Evolutionary conservation across 2,113 vertebrate genomes (phyloP), one percentile per base, ranked within the genome.

Genomic region (Mesocricetus auratus): DNA sequence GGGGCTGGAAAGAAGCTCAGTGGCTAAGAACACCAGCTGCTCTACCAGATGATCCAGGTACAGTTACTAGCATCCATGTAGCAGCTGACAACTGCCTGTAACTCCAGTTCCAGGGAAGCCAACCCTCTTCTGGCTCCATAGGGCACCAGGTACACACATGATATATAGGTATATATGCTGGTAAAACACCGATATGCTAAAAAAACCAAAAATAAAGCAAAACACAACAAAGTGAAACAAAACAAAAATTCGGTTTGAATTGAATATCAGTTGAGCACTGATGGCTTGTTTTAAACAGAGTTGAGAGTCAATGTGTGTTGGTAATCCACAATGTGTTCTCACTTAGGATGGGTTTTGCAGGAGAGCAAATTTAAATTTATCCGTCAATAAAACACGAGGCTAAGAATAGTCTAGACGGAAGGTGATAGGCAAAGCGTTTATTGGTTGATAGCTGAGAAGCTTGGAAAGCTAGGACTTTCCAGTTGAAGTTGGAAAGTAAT

Each of bases 351-450:
- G 45, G 94, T 91, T 96, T 95, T 87, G 68, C 60, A 93, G 36
- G 73, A 89, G 60, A 82, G 33, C 19, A 95, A 86, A 71, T 97
- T 95, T 93, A 94, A 97, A 94, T 79, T 19, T 74, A 86, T 89
- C 33, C 0, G 85, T 97, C 96, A 96, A 89, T 97, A 92, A 93
- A 96, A 97, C 1, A 13, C 81, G 85, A 94, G 58, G 64, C 74
- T 96, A 97, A 94, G 89, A 94, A 95, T 94, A 96, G 29, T 92
- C 92, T 85, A 87, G 85, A 64, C 5, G 93, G 64, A 71, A 94
- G 95, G 58, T 93, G 90, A 42, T 82, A 62, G 33, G 89, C 68
- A 77, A n/a, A 17, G 53, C 33, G 62, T 68, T 89, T 5, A 21
- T 24, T 60, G 31, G 39, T 36, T 88, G 73, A 10, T n/a, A 77